Base-by-base conservation (phyloP, 1,140 invertebrate genomes). In the Drosophila nikananu region DNA sequence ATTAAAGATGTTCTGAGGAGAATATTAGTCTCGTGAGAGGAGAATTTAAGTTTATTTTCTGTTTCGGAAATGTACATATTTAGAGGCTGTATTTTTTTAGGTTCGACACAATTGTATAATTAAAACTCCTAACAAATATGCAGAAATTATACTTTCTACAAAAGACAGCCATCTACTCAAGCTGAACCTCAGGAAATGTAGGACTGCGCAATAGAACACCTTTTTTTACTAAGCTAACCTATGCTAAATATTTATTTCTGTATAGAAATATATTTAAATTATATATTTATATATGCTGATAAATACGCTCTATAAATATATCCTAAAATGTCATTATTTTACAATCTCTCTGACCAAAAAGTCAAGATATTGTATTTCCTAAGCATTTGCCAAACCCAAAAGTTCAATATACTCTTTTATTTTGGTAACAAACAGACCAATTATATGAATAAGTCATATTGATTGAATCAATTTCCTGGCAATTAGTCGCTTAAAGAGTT, bases 401-500 rank as follows among this genome's bases (percentile, higher is more conserved):
- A 39, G 54, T 55, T 55, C 32, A 55, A 39, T 39, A 55, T 5
- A 3, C 32, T 2, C 17, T 12, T n/a, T 62, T 25, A 57, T 27
- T 39, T 39, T 15, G 23, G 2, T 19, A 10, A 23, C 32, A 23
- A 37, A 55, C 19, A 35, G 39, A 21, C 15, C 48, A 21, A 63
- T 54, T 54, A 1, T 1, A 17, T 41, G 19, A 55, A 30, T 21
- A 64, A 55, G 27, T 3, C 35, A 25, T 21, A 55, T 30, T 63
- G 32, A 54, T 55, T 55, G n/a, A 71, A 55, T 46, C 39, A 21
- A 68, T 68, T 71, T 71, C 49, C 67, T 54, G 49, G 12, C 39
- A 66, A 71, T 71, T 71, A 71, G 48, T 37, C 17, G 32, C 51
- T 32, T 70, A 32, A 71, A 71, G 39, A 71, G 67, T 71, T 71